phyloP scores from a whole-genome alignment of 1,140 invertebrate genomes.

The Batillaria attramentaria region DNA sequence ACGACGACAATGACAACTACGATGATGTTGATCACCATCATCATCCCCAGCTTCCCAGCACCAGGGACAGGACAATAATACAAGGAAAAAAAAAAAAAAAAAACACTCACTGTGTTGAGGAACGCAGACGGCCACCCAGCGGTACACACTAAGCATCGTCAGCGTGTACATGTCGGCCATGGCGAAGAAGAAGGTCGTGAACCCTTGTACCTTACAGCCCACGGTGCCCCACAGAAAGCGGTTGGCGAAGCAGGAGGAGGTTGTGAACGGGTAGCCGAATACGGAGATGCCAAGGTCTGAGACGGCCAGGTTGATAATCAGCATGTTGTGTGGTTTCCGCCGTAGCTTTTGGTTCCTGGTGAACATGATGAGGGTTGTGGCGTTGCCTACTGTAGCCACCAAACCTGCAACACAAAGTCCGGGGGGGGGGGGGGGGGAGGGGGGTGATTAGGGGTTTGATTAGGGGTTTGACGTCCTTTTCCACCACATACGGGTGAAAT shows the following conservation, averaged over 20 bases:
- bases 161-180: constrained; percentile 43
- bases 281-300: constrained; percentile 57
- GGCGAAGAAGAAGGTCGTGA: constrained; percentile 40
- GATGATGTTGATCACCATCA: no score
- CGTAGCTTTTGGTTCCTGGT: constrained; percentile 37
- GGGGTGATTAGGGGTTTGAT: neutral
- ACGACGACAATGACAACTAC: no score
- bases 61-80: no score
- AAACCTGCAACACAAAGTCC: constrained; percentile 1
- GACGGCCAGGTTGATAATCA: constrained; percentile 52
- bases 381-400: constrained; percentile 37
- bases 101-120: constrained; percentile 43
- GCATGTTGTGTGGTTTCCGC: constrained; percentile 41
- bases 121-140: constrained; percentile 45
- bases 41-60: no score
- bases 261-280: constrained; percentile 57
- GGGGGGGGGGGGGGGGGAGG: neutral
- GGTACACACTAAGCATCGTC: constrained; percentile 38
- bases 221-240: constrained; percentile 53
- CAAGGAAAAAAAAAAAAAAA: neutral
- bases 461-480: no score
- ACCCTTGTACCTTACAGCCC: constrained; percentile 45
- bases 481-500: no score
- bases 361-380: constrained; percentile 37
- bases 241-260: constrained; percentile 52